Evolutionary conservation across 1,140 invertebrate genomes (phyloP).

Genomic region (Drosophila takahashii): DNA sequence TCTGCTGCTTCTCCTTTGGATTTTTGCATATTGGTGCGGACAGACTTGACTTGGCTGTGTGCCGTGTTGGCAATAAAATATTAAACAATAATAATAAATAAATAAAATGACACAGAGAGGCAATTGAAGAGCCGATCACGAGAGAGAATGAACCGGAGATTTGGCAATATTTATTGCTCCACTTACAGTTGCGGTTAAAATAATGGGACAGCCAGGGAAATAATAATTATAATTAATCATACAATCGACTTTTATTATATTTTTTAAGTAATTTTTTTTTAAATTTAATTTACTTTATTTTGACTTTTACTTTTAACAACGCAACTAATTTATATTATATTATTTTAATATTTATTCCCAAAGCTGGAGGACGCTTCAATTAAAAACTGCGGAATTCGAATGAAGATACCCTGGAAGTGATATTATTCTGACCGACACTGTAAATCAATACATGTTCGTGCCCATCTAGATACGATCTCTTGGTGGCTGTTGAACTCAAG

Average conservation of each 20-base stretch:
- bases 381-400: neutral
- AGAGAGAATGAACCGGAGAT: slow-evolving; percentile 5
- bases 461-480: slow-evolving; percentile 35
- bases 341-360: neutral
- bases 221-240: too few relatives aligned
- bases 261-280: too few relatives aligned
- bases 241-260: too few relatives aligned
- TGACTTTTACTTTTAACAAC: too few relatives aligned
- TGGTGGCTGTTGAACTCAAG: slow-evolving; percentile 43
- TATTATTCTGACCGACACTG: slow-evolving; percentile 14
- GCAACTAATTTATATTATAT: neutral
- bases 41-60: slow-evolving; percentile 41
- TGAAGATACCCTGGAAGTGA: neutral
- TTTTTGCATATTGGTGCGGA: slow-evolving; percentile 61
- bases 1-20: slow-evolving; percentile 55
- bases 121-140: slow-evolving; percentile 1
- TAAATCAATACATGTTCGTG: slow-evolving; percentile 19
- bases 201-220: neutral
- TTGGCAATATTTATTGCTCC: slow-evolving; percentile 35
- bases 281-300: too few relatives aligned
- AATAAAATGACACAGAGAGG: slow-evolving; percentile 52
- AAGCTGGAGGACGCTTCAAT: neutral
- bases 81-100: slow-evolving; percentile 67
- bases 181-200: slow-evolving; percentile 24
- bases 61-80: slow-evolving; percentile 58